Conservation (phyloP, 1,140 invertebrate species). For the Oedothorax gibbosus region DNA sequence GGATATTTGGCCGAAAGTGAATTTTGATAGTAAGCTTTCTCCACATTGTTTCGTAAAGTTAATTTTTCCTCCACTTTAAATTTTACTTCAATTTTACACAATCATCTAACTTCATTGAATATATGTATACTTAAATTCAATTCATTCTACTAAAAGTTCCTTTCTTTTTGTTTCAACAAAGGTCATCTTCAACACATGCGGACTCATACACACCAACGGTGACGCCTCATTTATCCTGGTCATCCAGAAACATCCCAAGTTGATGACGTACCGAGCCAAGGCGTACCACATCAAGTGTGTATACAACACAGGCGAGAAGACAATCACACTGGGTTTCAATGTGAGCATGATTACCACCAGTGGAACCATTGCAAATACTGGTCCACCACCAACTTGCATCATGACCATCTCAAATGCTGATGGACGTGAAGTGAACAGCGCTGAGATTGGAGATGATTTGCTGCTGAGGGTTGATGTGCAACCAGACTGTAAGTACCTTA, state of each 20-base stretch:
- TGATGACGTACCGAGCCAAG: constrained; percentile 93
- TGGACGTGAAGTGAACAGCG: constrained; percentile 88
- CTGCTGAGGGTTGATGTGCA: constrained; percentile 93
- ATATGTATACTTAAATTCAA: too few relatives aligned
- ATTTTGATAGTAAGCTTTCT: too few relatives aligned
- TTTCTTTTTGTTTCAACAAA: too few relatives aligned
- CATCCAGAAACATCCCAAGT: constrained; percentile 94
- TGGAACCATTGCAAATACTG: constrained; percentile 94
- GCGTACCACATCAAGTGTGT: constrained; percentile 95
- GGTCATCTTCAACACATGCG: constrained; percentile 90
- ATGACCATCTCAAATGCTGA: constrained; percentile 91
- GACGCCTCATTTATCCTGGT: constrained; percentile 92
- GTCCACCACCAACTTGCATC: constrained; percentile 89
- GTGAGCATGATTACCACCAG: constrained; percentile 93
- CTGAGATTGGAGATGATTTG: constrained; percentile 92
- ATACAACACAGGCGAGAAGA: constrained; percentile 93
- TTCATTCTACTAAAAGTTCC: too few relatives aligned
- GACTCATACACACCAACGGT: constrained; percentile 90
- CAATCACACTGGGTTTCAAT: constrained; percentile 92
- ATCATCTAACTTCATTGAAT: too few relatives aligned
- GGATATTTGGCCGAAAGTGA: too few relatives aligned
- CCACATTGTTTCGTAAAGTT: too few relatives aligned
- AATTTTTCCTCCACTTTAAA: too few relatives aligned
- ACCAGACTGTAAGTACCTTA: constrained; percentile 77
- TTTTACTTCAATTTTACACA: too few relatives aligned